These are phyloP conservation scores for Exocentrus adspersus DNA, from an alignment of 2,888 invertebrate genomes.

Conservation along the genomic window DNA sequence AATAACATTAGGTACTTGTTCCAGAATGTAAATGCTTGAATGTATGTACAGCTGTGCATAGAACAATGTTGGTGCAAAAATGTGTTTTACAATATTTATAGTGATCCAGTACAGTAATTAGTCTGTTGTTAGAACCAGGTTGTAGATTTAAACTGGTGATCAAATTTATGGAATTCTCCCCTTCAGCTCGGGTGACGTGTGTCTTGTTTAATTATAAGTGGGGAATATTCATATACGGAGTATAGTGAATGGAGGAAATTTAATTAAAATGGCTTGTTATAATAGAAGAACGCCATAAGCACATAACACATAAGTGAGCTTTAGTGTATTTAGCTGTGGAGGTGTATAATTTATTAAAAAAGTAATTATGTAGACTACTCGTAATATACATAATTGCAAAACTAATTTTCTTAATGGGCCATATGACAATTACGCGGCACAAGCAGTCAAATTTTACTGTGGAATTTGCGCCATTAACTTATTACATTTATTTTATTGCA, in stretches of 20 bases:
- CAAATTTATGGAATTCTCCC: slow-evolving; percentile 55
- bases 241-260: slow-evolving; percentile 56
- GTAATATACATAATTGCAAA: slow-evolving; percentile 51
- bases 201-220: slow-evolving; percentile 58
- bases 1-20: no score
- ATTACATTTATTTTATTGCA: slow-evolving; percentile 16
- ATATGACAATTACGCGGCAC: slow-evolving; percentile 34
- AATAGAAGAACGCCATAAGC: slow-evolving; percentile 52
- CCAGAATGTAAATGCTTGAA: no score
- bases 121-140: slow-evolving; percentile 37
- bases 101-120: slow-evolving; percentile 32
- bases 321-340: slow-evolving; percentile 46
- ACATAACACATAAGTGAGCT: slow-evolving; percentile 45
- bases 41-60: no score
- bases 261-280: slow-evolving; percentile 58
- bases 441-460: slow-evolving; percentile 38
- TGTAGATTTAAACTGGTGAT: slow-evolving; percentile 41
- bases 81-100: background rate
- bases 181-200: slow-evolving; percentile 54
- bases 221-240: slow-evolving; percentile 55
- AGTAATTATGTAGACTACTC: slow-evolving; percentile 49
- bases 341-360: slow-evolving; percentile 55
- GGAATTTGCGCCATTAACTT: slow-evolving; percentile 16
- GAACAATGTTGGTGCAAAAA: no score
- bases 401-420: slow-evolving; percentile 52